Base-by-base conservation (phyloP, 2,888 invertebrate genomes). In the Linyphia triangularis region DNA sequence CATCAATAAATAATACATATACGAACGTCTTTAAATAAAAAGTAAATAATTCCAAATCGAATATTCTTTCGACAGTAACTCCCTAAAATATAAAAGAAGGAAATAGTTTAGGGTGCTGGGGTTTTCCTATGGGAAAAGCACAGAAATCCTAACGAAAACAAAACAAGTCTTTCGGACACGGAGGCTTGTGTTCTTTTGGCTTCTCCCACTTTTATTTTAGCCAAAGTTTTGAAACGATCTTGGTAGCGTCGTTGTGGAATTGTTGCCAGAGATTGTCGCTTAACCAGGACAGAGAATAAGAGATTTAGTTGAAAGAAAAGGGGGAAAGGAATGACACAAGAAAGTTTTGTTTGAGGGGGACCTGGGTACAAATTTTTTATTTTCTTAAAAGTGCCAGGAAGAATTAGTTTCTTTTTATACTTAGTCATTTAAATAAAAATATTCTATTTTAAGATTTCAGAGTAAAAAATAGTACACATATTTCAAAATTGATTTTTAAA, bases 1-100 rank as follows among this genome's bases (percentile, higher is more conserved):
- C 61, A 22, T 77, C 77, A 61, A 77, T n/a, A 51, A 51, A 51
- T 77, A 73, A 73, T 73, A 77, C 61, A 77, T 63, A 61, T 26
- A 26, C 63, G 7, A 37, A 40, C 61, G 63, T 61, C 37, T 16
- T 63, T 33, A 40, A n/a, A 22, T 63, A 59, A 26, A 63, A 61
- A 77, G 63, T 77, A 77, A 77, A 59, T 77, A 77, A 77, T 61
- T 40, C 30, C 22, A 61, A 73, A 57, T 30, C 73, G 19, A 19
- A 51, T 51, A 16, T 43, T 70, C 43, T 24, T 26, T 70, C n/a
- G 24, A 40, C 43, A 7, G 9, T 16, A 26, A 43, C 70, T 43
- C 28, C 24, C 40, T 70, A 43, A 51, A 70, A 70, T 70, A 43
- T 13, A 73, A 73, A 59, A 73, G 57, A 22, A 63, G 24, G 63